Conservation (phyloP, 2,797 vertebrate genomes). For the Cirrhinus mrigala region DNA sequence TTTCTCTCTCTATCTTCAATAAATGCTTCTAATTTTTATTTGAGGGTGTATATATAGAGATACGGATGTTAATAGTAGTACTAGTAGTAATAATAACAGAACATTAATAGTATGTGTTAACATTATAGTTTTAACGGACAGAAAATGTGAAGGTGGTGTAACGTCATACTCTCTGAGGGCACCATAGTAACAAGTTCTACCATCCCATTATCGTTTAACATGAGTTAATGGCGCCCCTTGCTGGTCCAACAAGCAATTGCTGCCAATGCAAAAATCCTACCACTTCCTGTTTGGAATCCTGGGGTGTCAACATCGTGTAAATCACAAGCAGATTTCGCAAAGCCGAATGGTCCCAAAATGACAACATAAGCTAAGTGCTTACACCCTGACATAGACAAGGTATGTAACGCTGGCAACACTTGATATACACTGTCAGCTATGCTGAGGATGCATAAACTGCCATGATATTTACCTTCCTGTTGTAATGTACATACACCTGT, state of each 20-base stretch:
- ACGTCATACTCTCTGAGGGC: background rate
- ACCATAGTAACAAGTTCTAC: background rate
- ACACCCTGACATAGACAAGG: conserved; percentile 27
- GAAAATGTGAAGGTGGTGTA: background rate
- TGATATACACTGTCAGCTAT: background rate
- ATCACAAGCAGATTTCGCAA: background rate
- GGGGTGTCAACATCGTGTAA: background rate
- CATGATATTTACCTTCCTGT: background rate
- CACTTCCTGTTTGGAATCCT: conserved; percentile 33
- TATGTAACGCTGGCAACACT: conserved; percentile 5
- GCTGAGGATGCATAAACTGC: background rate
- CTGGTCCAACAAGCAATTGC: background rate
- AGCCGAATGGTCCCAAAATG: conserved; percentile 23
- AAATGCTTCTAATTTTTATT: background rate
- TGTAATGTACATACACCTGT: background rate
- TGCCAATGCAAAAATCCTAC: background rate
- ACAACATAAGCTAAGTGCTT: conserved; percentile 21
- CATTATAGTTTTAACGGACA: background rate
- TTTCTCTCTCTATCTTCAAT: background rate
- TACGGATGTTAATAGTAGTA: background rate
- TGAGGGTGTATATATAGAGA: background rate
- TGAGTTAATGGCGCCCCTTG: background rate
- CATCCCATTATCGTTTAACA: background rate
- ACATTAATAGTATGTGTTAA: background rate
- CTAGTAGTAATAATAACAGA: background rate